Evolutionary conservation across 2,113 vertebrate species (phyloP), one percentile per base, ranked within the genome.

Genomic region (Odontophorus gujanensis): DNA sequence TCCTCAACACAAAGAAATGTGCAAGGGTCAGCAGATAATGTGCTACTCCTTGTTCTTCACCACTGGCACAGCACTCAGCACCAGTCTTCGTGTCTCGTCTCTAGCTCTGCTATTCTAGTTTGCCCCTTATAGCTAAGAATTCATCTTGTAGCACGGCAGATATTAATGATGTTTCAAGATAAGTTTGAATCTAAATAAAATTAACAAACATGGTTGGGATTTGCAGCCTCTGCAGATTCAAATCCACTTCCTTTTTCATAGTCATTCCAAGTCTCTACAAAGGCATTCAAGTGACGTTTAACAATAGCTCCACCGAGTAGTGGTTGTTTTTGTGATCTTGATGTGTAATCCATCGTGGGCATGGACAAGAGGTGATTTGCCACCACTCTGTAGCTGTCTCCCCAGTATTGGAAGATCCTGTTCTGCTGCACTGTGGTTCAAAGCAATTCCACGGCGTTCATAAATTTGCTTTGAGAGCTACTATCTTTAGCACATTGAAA

Each of bases 181-280:
- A 81, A 88, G 50, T 77, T 40, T 74, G 40, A 86, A 92, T 43
- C 36, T 67, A 90, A 93, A 90, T 62, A 82, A 83, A 94, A 65
- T 75, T 26, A 84, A 47, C 24, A 73, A 85, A 66, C 9, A 30
- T 32, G 15, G 13, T 6, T 78, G 57, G 7, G 28, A 61, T 84
- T 93, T 92, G 8, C 22, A 87, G 53, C 36, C 18, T 73, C 58
- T 87, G 62, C 78, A 86, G 24, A 20, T 47, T 86, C 21, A 71
- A 90, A 68, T 34, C 21, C 28, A 38, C 3, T 86, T 83, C 30
- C 24, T 71, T 90, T 86, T 86, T 55, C 12, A 47, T 32, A 47
- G 67, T 14, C 2, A 1, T 90, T 80, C 47, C 65, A 77, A 90
- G 19, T 26, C 3, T 67, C 24, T 48, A 34, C 28, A 20, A 43